Percentiles rank a stretch among this genome's conserved stretches.
phyloP scores from a whole-genome alignment of 2,797 vertebrate species.

The Cynodonichthys magdalenae region DNA sequence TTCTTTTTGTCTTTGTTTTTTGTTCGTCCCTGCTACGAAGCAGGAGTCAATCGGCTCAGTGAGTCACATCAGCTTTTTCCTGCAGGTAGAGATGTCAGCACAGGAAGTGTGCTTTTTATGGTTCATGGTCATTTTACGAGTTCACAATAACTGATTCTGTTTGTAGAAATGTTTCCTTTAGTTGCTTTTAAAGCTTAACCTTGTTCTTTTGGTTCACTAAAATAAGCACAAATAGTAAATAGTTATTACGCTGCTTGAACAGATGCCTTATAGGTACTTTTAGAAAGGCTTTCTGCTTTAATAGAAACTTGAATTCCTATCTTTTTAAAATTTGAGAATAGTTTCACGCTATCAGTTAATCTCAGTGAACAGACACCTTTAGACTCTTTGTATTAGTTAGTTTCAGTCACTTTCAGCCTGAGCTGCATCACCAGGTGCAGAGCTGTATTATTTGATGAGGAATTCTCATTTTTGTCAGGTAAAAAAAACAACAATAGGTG shows the following conservation, averaged over 20 bases:
- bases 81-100: constrained; percentile 2
- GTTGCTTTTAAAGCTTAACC: background rate
- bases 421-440: constrained; percentile 12
- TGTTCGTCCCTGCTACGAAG: constrained; percentile 37
- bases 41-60: constrained; percentile 54
- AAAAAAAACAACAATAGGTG: constrained; percentile 53
- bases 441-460: constrained; percentile 18
- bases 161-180: background rate
- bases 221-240: too few species aligned
- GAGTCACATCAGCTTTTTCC: constrained; percentile 52
- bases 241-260: too few species aligned
- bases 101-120: background rate
- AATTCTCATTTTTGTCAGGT: constrained; percentile 25
- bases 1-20: constrained; percentile 17
- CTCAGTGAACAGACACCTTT: background rate
- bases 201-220: too few species aligned
- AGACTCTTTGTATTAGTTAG: background rate
- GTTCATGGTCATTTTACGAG: background rate
- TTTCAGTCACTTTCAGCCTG: constrained; percentile 6
- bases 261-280: too few species aligned
- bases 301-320: background rate
- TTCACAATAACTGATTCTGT: background rate
- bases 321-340: background rate
- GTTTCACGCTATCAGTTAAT: background rate
- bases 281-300: too few species aligned